Percentiles rank a stretch among this genome's conserved stretches.
These are phyloP conservation scores for Periphyllus acericola DNA, from an alignment of 2,888 invertebrate genomes.

Conservation along the genomic window DNA sequence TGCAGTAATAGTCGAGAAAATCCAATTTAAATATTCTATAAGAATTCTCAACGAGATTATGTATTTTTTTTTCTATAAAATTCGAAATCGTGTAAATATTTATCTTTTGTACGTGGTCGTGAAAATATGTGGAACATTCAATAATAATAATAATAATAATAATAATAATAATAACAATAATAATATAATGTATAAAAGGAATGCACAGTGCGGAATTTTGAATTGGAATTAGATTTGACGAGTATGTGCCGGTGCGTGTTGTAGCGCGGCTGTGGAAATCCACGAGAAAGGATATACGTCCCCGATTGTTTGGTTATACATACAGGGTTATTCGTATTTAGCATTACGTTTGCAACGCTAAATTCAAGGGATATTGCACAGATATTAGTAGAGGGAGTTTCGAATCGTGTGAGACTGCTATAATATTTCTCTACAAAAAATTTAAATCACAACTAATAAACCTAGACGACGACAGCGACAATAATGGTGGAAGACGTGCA, in stretches of 20 bases:
- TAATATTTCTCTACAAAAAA: no score
- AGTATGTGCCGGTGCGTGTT: not conserved
- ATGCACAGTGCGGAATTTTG: constrained; percentile 33
- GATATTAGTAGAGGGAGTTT: not conserved
- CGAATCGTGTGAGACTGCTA: no score
- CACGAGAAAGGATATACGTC: not conserved
- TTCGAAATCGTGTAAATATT: constrained; percentile 37
- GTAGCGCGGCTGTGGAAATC: not conserved
- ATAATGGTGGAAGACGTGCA: no score
- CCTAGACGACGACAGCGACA: no score
- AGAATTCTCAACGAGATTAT: constrained; percentile 36
- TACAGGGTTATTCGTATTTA: not conserved
- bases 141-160: not conserved
- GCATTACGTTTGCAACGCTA: not conserved
- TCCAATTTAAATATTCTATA: constrained; percentile 35
- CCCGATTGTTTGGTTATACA: not conserved
- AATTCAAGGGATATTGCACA: not conserved
- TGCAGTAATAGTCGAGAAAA: constrained; percentile 17
- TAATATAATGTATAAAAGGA: not conserved
- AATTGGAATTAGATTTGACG: constrained; percentile 10
- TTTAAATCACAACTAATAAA: no score
- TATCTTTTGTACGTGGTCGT: constrained; percentile 5
- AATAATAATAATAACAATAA: not conserved
- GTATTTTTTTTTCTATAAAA: constrained; percentile 10
- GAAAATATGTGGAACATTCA: not conserved